A percentile compares a stretch with the other conserved stretches of the same genome.
Evolutionary conservation across 2,888 invertebrate genomes (phyloP).

Genomic region (Mantis religiosa): DNA sequence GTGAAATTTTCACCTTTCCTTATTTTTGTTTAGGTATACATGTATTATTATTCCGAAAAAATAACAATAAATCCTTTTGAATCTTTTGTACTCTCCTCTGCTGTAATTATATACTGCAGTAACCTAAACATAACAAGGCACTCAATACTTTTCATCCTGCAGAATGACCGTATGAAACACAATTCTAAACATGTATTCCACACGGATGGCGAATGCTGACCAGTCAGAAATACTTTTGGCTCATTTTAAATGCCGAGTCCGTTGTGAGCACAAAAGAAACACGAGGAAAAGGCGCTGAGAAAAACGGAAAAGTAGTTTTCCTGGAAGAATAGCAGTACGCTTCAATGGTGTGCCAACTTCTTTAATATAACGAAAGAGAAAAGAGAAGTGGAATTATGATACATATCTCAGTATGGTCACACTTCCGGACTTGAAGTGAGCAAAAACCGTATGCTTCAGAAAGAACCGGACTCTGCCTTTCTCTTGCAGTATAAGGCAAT

Average conservation of each 20-base stretch:
- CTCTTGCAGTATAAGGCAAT: not conserved
- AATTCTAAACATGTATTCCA: not conserved
- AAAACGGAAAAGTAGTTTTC: not conserved
- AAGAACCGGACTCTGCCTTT: not conserved
- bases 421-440: not conserved
- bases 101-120: no score
- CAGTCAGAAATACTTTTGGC: not conserved
- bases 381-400: not conserved
- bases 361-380: not conserved
- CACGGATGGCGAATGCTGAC: not conserved
- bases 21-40: no score
- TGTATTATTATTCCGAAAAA: no score
- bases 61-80: no score
- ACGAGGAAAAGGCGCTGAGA: not conserved
- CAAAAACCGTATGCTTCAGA: not conserved
- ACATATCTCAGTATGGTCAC: not conserved
- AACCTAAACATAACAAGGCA: no score
- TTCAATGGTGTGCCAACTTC: not conserved
- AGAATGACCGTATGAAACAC: not conserved
- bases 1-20: no score
- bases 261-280: not conserved
- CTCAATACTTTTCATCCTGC: not conserved
- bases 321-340: not conserved
- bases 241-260: not conserved
- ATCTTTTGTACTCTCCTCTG: no score